Evolutionary conservation across 2,113 vertebrate genomes (phyloP).

Genomic region (Plecturocebus donacophilus): DNA sequence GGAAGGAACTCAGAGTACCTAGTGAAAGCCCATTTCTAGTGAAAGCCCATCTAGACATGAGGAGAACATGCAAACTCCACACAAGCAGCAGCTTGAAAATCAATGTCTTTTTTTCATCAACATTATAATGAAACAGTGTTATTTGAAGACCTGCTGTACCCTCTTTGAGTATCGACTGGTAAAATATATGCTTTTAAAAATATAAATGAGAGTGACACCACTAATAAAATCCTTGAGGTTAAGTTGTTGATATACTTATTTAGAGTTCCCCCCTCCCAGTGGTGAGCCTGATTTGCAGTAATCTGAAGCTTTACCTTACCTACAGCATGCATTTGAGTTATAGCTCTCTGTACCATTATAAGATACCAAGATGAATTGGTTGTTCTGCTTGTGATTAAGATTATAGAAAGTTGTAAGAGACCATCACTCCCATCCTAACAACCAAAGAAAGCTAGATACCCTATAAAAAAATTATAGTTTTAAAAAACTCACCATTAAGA

Average conservation of each 20-base stretch:
- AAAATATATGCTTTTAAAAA: conserved; percentile 4
- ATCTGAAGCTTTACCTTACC: background rate
- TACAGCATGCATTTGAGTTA: background rate
- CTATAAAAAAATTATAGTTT: conserved; percentile 18
- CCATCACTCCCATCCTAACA: background rate
- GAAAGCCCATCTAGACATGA: background rate
- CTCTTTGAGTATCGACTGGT: background rate
- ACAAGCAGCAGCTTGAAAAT: background rate
- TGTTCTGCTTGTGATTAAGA: conserved; percentile 17
- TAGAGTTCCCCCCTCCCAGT: background rate
- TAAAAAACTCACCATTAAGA: background rate
- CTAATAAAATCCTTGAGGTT: background rate
- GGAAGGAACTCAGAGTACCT: background rate
- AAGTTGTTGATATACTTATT: background rate
- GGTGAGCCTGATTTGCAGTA: background rate
- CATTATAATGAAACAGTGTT: background rate
- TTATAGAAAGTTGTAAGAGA: background rate
- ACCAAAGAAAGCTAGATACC: background rate
- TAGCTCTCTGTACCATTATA: background rate
- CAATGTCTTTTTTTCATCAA: background rate
- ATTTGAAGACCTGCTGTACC: background rate
- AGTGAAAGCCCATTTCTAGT: background rate
- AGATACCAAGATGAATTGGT: background rate
- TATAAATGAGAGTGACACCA: background rate
- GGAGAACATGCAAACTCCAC: background rate